Percentiles rank a stretch among this genome's conserved stretches.
Evolutionary conservation across 2,113 vertebrate species (phyloP).

Genomic region (Heliornis fulica): DNA sequence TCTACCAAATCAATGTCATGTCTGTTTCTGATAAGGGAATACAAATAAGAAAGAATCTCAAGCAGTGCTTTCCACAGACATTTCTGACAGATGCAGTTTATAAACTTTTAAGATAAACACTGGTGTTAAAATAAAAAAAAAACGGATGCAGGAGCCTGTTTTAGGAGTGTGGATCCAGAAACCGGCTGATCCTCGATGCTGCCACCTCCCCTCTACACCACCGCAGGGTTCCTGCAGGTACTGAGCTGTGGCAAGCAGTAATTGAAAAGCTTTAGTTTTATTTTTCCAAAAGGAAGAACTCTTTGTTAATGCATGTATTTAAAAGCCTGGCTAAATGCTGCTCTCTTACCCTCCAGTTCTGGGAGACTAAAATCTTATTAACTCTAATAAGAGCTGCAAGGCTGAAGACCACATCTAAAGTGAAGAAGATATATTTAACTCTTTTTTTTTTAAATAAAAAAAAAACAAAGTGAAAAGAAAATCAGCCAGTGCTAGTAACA

Average conservation of each 20-base stretch:
- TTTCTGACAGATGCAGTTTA: background rate
- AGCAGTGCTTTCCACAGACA: background rate
- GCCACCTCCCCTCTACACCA: background rate
- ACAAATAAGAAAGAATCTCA: background rate
- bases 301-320: background rate
- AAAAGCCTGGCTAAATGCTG: background rate
- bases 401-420: background rate
- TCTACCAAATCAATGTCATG: background rate
- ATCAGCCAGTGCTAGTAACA: background rate
- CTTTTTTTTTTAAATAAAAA: background rate
- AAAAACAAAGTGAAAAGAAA: too few species aligned
- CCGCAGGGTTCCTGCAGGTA: background rate
- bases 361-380: background rate
- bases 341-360: background rate
- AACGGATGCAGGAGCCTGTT: background rate
- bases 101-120: background rate
- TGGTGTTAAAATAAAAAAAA: background rate
- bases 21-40: background rate
- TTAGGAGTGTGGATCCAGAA: too few species aligned
- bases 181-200: background rate
- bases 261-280: background rate
- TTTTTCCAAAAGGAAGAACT: background rate
- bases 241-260: fast-evolving
- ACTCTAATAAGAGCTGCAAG: background rate
- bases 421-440: background rate